Conservation (phyloP, 2,888 invertebrate genomes). For the Rapana venosa region DNA sequence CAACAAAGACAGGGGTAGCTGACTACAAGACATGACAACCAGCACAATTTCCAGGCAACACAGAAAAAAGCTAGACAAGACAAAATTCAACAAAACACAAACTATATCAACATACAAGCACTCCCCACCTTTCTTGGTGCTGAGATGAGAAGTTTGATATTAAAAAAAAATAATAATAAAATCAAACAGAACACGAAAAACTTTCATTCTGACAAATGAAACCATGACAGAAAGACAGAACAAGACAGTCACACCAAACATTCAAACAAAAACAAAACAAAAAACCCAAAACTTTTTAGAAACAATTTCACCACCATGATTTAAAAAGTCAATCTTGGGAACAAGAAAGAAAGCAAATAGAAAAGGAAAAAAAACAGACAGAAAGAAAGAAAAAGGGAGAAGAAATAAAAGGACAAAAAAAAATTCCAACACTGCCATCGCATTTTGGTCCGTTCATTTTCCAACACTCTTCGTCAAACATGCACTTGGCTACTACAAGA, state of each 20-base stretch:
- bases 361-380: background rate
- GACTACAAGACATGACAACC: background rate
- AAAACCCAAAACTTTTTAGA: background rate
- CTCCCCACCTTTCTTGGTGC: too few species aligned
- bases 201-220: background rate
- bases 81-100: background rate
- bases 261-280: background rate
- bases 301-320: background rate
- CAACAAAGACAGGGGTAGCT: background rate
- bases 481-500: slow-evolving; percentile 37
- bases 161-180: too few species aligned
- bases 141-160: too few species aligned
- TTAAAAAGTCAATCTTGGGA: background rate
- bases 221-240: background rate
- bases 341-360: background rate
- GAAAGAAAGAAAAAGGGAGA: background rate
- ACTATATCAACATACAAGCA: too few species aligned
- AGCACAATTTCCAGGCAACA: slow-evolving; percentile 5
- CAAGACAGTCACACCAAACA: background rate
- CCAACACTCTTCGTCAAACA: slow-evolving; percentile 18
- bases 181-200: background rate
- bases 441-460: background rate
- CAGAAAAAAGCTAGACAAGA: background rate
- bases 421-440: background rate
- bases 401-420: background rate